These are phyloP conservation scores for Philopedon plagiatum DNA, from an alignment of 2,888 invertebrate species.

Conservation along the genomic window DNA sequence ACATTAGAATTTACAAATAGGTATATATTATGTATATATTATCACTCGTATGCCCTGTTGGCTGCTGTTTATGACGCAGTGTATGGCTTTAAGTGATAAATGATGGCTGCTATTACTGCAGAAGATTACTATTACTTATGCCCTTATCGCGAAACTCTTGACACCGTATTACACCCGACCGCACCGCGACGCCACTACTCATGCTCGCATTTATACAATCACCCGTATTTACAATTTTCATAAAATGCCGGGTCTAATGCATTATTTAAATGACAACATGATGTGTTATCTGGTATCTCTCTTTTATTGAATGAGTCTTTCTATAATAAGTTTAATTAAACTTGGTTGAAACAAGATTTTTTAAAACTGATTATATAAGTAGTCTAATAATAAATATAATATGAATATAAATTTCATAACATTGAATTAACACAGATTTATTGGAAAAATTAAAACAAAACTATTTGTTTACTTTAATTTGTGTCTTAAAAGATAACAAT, in stretches of 20 bases:
- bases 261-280: background rate
- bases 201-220: conserved; percentile 6
- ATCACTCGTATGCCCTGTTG: background rate
- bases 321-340: too few relatives aligned
- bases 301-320: too few relatives aligned
- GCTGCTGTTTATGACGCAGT: conserved; percentile 16
- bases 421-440: too few relatives aligned
- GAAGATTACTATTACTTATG: conserved; percentile 35
- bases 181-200: background rate
- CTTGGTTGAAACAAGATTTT: too few relatives aligned
- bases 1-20: conserved; percentile 11
- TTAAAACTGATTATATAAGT: too few relatives aligned
- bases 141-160: conserved; percentile 21
- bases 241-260: background rate
- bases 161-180: conserved; percentile 10
- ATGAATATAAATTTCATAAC: too few relatives aligned
- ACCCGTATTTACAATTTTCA: background rate
- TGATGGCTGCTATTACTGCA: conserved; percentile 22
- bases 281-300: background rate
- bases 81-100: conserved; percentile 30
- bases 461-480: too few relatives aligned
- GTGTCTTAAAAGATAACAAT: too few relatives aligned
- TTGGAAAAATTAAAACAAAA: too few relatives aligned
- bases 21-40: conserved; percentile 4
- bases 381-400: too few relatives aligned